Percentiles rank a stretch among this genome's conserved stretches.
These are phyloP conservation scores for Atrichornis clamosus DNA, from an alignment of 2,113 vertebrate species.

Conservation along the genomic window DNA sequence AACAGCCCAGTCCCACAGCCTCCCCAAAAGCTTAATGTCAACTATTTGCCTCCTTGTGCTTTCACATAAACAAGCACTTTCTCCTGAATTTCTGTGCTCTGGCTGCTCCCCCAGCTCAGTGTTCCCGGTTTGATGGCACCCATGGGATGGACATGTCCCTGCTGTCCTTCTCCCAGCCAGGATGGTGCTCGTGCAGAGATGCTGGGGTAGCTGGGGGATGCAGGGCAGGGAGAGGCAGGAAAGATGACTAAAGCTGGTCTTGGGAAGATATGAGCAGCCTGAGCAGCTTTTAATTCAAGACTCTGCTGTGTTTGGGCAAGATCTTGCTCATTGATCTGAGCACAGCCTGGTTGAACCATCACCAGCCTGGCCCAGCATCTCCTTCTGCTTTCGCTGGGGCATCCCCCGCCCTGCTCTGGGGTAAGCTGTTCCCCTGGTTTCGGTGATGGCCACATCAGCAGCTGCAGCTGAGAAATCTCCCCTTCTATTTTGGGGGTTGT, in stretches of 20 bases:
- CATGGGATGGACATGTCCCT: rapidly evolving
- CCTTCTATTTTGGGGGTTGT: neutral
- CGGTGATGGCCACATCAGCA: neutral
- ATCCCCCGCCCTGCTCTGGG: neutral
- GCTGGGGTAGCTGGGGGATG: neutral
- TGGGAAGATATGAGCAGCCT: neutral
- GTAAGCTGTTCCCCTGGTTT: neutral
- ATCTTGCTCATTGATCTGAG: rapidly evolving
- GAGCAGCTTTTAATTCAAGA: neutral
- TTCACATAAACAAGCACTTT: conserved; percentile 52
- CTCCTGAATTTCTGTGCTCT: neutral
- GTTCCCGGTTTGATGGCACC: neutral
- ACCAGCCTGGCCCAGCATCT: neutral
- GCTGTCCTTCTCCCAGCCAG: neutral
- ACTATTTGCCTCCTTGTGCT: conserved; percentile 65
- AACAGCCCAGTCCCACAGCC: conserved; percentile 48
- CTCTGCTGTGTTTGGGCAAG: neutral
- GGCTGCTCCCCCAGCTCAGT: neutral
- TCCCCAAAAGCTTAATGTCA: conserved; percentile 69
- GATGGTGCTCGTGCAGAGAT: rapidly evolving
- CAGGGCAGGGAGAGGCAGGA: neutral
- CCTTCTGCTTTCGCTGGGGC: neutral
- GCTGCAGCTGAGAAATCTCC: neutral
- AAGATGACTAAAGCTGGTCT: neutral
- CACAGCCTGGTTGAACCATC: neutral